Base-by-base conservation (phyloP, 2,113 vertebrate genomes). In the Petaurus breviceps region DNA sequence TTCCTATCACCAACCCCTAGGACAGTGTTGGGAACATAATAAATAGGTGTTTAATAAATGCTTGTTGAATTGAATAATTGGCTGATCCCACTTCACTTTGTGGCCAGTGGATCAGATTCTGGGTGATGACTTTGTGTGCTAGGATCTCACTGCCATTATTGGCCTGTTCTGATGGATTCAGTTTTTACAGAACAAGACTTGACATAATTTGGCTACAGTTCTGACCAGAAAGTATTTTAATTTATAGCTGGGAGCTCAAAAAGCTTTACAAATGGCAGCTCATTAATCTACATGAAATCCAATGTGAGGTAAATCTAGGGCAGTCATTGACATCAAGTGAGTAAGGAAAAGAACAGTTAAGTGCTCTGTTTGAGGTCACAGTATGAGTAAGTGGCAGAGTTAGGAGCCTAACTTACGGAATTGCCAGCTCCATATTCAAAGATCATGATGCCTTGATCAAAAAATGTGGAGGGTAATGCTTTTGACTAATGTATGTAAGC, bases 241-340 rank as follows among this genome's bases (percentile, higher is more conserved):
- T 77, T 93, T 90, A n/a, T 37, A 84, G 37, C n/a, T 84, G 68
- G 68, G 68, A 84, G 68, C 37, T 43, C 19, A 11, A 84, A 51
- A 54, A 92, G 8, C 53, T 90, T 93, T 90, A 94, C 90, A 95
- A 95, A 51, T 84, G 68, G 19, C 68, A 84, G 43, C n/a, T 84
- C 46, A 19, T 51, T 43, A 22, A 22, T 68, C 28, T 89, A 14
- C n/a, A 68, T 22, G 51, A 68, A 61, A 24, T 23, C 52, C 37
- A 23, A 31, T 5, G 22, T 43, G 3, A 94, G 52, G 43, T 77
- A 22, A 91, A 84, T 84, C 68, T 84, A 43, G 68, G 68, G n/a
- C 68, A 23, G 43, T 84, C 43, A 84, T 84, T 84, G 37, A 84
- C 68, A 84, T 43, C 68, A 23, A 84, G 68, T 43, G 31, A 68